Conservation (phyloP, 1,140 invertebrate species). For the Eueides isabella region DNA sequence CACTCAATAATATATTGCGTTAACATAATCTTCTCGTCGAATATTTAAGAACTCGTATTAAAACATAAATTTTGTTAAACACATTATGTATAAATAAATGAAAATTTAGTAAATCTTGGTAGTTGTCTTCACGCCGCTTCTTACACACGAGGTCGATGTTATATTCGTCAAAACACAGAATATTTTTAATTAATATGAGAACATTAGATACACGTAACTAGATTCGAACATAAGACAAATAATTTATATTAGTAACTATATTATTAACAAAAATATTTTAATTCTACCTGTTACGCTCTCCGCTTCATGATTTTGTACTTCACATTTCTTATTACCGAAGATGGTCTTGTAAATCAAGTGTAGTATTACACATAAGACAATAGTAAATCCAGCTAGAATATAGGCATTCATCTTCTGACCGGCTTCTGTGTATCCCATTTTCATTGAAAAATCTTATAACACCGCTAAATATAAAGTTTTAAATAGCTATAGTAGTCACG, state of each 20-base stretch:
- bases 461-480: slow-evolving; percentile 34
- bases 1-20: background rate
- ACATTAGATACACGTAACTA: background rate
- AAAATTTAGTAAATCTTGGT: background rate
- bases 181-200: background rate
- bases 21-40: background rate
- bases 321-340: slow-evolving; percentile 65
- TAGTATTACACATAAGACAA: slow-evolving; percentile 63
- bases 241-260: background rate
- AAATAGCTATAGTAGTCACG: slow-evolving; percentile 56
- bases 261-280: slow-evolving; percentile 23
- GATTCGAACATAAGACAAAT: background rate
- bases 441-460: slow-evolving; percentile 63
- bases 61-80: slow-evolving; percentile 1
- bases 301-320: slow-evolving; percentile 60
- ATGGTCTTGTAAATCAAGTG: slow-evolving; percentile 70
- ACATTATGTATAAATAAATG: background rate
- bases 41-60: background rate
- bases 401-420: slow-evolving; percentile 60
- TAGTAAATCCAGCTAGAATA: slow-evolving; percentile 55
- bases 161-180: background rate
- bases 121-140: background rate
- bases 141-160: background rate
- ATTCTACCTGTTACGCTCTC: slow-evolving; percentile 63
- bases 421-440: slow-evolving; percentile 68